Evolutionary conservation across 2,113 vertebrate species (phyloP), one percentile per base, ranked within the genome.

Genomic region (Gyps fulvus): DNA sequence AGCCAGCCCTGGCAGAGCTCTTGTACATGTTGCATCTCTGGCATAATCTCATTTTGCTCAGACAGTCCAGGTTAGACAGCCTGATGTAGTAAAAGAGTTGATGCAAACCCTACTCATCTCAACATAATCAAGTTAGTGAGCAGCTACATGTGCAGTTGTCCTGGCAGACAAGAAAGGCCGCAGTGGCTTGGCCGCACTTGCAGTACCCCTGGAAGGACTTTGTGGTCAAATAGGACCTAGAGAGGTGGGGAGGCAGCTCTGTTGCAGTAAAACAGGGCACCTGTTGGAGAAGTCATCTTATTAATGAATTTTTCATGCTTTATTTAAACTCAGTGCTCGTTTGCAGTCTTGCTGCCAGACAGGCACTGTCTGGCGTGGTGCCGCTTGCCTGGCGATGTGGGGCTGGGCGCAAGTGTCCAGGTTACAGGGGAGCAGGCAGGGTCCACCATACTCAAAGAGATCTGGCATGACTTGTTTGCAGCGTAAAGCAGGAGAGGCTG

Each of bases 21-120:
- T 69, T 61, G 47, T 19, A 20, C 1, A 0, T 65, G 49, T 77
- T 88, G 23, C 52, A 49, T 61, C 74, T 77, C 71, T 85, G 62
- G 19, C 25, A 54, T 92, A 86, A 77, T 66, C 49, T 86, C 36
- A 25, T 90, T 96, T 95, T 92, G 18, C 62, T 86, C 57, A 66
- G 49, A 36, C 49, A 57, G 50, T 92, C 57, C 62, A 49, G 58
- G 79, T n/a, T 90, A 40, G 88, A 72, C 23, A 82, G 54, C 34
- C 66, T 88, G 54, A 86, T 92, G 19, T 36, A 77, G 58, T 72
- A 61, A 29, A 93, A 72, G 61, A 76, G 57, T 88, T 90, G 40
- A 77, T 86, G 58, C 66, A 93, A 90, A 66, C 18, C 26, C 23
- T 61, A 10, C 57, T 94, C 70, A 22, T 83, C 54, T 77, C 71